A percentile compares a stretch with the other conserved stretches of the same genome.
phyloP scores from a whole-genome alignment of 2,888 invertebrate species.

The Tetanocera ferruginea region DNA sequence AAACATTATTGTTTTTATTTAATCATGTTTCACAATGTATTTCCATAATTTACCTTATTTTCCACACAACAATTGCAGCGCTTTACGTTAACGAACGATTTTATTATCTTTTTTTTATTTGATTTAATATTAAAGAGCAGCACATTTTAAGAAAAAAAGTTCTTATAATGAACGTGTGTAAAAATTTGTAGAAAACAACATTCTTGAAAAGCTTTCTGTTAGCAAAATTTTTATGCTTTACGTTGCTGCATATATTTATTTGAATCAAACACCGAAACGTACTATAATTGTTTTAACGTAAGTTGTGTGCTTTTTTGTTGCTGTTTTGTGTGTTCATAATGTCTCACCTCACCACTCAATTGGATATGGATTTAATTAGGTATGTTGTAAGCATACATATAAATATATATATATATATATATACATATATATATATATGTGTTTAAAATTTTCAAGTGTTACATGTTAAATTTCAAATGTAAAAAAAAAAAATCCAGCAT shows the following conservation, averaged over 20 bases:
- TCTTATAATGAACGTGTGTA: background rate
- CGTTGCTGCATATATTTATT: background rate
- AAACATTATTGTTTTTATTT: constrained; percentile 9
- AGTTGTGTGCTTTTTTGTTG: constrained; percentile 48
- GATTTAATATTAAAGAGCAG: background rate
- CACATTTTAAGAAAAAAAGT: constrained; percentile 11
- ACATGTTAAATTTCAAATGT: constrained; percentile 40
- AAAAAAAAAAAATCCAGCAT: constrained; percentile 47
- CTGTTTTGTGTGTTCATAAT: constrained; percentile 68
- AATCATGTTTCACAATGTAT: constrained; percentile 71
- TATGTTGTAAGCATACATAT: constrained; percentile 34
- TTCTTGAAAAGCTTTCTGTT: background rate
- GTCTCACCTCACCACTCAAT: constrained; percentile 68
- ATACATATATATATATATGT: constrained; percentile 40
- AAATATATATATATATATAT: constrained; percentile 46
- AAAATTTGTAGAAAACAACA: constrained; percentile 33
- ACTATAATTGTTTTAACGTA: constrained; percentile 32
- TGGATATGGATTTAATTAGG: constrained; percentile 8
- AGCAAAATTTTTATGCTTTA: background rate
- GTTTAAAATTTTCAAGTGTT: constrained; percentile 50
- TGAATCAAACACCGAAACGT: no score
- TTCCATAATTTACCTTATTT: constrained; percentile 70
- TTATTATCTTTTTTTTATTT: constrained; percentile 44
- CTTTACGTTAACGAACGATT: constrained; percentile 45
- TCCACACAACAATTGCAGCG: constrained; percentile 69